A percentile compares a stretch with the other conserved stretches of the same genome.
Evolutionary conservation across 2,113 vertebrate species (phyloP).

Genomic region (Apteryx mantelli): DNA sequence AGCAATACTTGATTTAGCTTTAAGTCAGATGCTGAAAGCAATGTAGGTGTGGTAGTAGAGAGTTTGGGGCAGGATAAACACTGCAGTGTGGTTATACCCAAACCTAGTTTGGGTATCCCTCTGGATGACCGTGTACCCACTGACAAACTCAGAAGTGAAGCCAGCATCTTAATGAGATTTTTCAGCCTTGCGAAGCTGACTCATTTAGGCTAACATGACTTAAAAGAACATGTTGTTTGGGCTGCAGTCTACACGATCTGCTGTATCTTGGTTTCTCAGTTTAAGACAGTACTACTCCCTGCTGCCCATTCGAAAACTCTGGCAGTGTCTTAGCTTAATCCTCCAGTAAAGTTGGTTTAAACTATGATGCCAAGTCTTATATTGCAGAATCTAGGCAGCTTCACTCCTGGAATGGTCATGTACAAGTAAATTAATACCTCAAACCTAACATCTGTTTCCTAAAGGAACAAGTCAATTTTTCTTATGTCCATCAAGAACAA

Average conservation of each 20-base stretch:
- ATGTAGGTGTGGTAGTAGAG: not conserved
- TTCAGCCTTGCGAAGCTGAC: conserved; percentile 7
- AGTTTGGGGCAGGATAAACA: not conserved
- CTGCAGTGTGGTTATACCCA: not conserved
- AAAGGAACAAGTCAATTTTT: not conserved
- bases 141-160: not conserved
- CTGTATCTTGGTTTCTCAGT: not conserved
- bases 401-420: not conserved
- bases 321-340: not conserved
- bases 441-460: not conserved
- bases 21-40: not conserved
- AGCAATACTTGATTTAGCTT: not conserved
- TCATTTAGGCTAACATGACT: conserved; percentile 3
- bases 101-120: not conserved
- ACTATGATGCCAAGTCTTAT: not conserved
- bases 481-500: not conserved
- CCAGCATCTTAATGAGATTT: not conserved
- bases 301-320: not conserved
- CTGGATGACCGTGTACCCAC: not conserved
- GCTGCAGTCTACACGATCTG: not conserved
- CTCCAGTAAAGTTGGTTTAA: not conserved
- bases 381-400: not conserved
- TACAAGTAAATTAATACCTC: not conserved
- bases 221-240: not conserved
- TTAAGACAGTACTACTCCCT: not conserved